Conservation (phyloP, 2,888 invertebrate species). For the Hesperia comma region DNA sequence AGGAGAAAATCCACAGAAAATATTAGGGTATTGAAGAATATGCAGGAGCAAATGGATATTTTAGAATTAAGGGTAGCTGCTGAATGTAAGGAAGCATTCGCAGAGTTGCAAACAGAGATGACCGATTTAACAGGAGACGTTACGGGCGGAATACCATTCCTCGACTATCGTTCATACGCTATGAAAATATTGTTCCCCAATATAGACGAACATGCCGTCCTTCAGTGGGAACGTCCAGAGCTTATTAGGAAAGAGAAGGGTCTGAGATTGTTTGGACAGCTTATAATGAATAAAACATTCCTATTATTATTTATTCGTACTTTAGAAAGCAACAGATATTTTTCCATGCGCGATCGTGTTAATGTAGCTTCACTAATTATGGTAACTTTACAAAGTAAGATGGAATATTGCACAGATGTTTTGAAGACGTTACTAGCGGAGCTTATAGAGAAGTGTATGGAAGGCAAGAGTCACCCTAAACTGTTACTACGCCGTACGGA, state of each 20-base stretch:
- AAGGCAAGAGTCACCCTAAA: conserved; percentile 98
- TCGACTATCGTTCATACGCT: conserved; percentile 98
- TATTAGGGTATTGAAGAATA: conserved; percentile 97
- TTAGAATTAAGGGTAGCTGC: conserved; percentile 97
- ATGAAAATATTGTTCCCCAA: conserved; percentile 99
- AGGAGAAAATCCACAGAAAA: conserved; percentile 98
- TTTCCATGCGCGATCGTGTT: conserved; percentile 96
- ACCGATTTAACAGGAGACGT: conserved; percentile 97
- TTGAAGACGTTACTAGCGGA: conserved; percentile 98
- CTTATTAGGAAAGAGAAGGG: conserved; percentile 96
- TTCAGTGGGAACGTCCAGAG: conserved; percentile 96
- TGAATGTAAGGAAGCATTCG: conserved; percentile 99
- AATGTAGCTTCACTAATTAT: conserved; percentile 99
- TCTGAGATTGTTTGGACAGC: conserved; percentile 94
- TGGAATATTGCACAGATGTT: conserved; percentile 99
- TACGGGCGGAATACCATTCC: conserved; percentile 98
- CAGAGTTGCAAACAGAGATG: conserved; percentile 98
- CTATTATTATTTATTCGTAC: conserved; percentile 97
- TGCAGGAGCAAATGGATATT: conserved; percentile 99
- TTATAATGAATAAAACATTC: conserved; percentile 99
- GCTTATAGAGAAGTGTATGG: conserved; percentile 98
- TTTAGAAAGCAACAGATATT: conserved; percentile 97
- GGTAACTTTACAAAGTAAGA: conserved; percentile 98
- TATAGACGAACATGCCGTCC: conserved; percentile 96
- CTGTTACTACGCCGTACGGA: conserved; percentile 96